These are phyloP conservation scores for Leptinotarsa undecemlineata DNA, from an alignment of 1,140 invertebrate species.

Conservation along the genomic window DNA sequence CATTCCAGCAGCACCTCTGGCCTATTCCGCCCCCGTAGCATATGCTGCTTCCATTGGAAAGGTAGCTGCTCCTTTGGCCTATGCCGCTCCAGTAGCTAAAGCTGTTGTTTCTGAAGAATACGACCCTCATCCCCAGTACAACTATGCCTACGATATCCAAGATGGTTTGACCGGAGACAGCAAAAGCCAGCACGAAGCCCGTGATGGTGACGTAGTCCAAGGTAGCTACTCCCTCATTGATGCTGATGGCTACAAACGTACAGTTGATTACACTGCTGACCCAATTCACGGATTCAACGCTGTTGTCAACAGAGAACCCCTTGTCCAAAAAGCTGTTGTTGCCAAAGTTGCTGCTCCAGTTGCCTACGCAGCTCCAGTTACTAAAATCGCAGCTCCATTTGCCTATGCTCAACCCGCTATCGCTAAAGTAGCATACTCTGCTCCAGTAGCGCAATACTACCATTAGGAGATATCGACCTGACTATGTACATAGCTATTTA, in stretches of 20 bases:
- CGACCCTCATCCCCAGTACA: constrained; percentile 61
- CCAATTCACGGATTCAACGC: constrained; percentile 61
- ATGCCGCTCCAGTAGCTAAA: constrained; percentile 8
- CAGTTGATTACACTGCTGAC: constrained; percentile 69
- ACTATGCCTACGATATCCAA: constrained; percentile 62
- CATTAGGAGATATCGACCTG: not conserved
- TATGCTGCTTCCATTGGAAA: constrained; percentile 49
- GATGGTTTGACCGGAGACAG: constrained; percentile 64
- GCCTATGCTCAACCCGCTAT: constrained; percentile 30
- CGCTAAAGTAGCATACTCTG: constrained; percentile 23
- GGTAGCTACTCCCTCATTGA: constrained; percentile 68
- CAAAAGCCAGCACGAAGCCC: constrained; percentile 63
- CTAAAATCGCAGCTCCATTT: constrained; percentile 8
- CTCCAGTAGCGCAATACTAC: constrained; percentile 23
- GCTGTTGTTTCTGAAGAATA: constrained; percentile 56
- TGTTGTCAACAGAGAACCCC: constrained; percentile 53
- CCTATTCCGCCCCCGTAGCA: constrained; percentile 25
- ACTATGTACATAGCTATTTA: constrained; percentile 20
- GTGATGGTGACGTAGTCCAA: constrained; percentile 67
- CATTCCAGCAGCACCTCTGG: not conserved
- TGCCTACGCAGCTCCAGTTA: constrained; percentile 12
- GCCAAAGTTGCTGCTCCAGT: constrained; percentile 42
- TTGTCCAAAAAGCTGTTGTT: constrained; percentile 7
- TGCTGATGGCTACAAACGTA: constrained; percentile 61
- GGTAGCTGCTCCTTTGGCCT: constrained; percentile 46